Base-by-base conservation (phyloP, 2,888 invertebrate genomes). In the Plebejus argus region DNA sequence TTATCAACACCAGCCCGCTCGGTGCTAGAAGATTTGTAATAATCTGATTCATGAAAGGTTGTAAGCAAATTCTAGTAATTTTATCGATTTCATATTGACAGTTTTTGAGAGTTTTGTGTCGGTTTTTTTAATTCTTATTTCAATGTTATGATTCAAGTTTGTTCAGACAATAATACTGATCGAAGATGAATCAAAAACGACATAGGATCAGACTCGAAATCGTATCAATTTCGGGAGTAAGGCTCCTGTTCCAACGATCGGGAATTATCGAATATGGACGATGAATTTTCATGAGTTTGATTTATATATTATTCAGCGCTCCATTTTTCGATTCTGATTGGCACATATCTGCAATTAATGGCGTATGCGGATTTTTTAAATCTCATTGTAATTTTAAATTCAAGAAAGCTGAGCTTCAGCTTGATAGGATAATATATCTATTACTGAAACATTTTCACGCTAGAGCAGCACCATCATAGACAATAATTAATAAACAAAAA, bases 221-320 rank as follows among this genome's bases (percentile, higher is more conserved):
- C 53, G 15, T 18, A 18, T 53, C 53, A 53, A 18, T 53, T 53
- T 53, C 18, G 18, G 53, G 18, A 53, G 53, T 53, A 18, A 18
- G 18, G 53, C 15, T 15, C 12, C 15, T 3, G 49, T 12, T 61
- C 10, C 12, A 12, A 20, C 61, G 23, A 61, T 61, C 61, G 61
- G 61, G 12, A 61, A 61, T 61, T 66, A 33, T 66, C 28, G 66
- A 66, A 66, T 66, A 66, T 66, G 66, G 28, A 66, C 28, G 28
- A 15, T 33, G 66, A 66, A 66, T 66, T 66, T 66, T 66, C 66
- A 66, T 66, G 66, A 66, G 33, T 33, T 66, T 66, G 28, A 66
- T 66, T 66, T 66, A 66, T 66, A 66, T 66, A 66, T 66, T 66
- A 66, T 66, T 66, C 66, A 66, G 66, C 28, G 66, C 18, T 28